A percentile compares a stretch with the other conserved stretches of the same genome.
Evolutionary conservation across 2,797 vertebrate species (phyloP).

Genomic region (Odontamblyopus lacepedii): DNA sequence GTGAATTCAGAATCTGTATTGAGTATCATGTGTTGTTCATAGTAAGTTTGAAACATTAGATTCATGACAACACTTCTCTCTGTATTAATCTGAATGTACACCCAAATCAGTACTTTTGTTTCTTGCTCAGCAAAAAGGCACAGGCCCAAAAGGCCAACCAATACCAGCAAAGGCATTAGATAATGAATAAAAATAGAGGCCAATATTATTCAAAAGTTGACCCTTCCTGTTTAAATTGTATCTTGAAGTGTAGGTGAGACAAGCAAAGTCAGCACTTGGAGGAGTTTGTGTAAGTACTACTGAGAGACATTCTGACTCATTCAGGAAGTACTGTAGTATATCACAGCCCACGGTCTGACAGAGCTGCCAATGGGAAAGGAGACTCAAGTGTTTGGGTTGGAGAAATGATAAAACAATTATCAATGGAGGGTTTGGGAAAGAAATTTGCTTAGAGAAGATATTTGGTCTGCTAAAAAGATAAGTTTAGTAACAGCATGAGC

Average conservation of each 20-base stretch:
- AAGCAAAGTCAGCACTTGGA: slow-evolving; percentile 8
- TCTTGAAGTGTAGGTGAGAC: neutral
- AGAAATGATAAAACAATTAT: slow-evolving; percentile 19
- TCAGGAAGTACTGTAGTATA: slow-evolving; percentile 51
- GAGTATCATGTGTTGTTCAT: too few relatives aligned
- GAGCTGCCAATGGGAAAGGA: slow-evolving; percentile 22
- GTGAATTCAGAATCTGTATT: too few relatives aligned
- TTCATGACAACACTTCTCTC: too few relatives aligned
- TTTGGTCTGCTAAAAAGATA: slow-evolving; percentile 8
- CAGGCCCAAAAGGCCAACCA: neutral
- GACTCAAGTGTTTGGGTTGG: neutral
- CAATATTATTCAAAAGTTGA: neutral
- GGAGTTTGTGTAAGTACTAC: neutral
- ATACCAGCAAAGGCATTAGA: neutral
- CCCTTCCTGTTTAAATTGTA: neutral
- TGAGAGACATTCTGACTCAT: slow-evolving; percentile 26
- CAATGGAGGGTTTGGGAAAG: slow-evolving; percentile 34
- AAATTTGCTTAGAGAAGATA: neutral
- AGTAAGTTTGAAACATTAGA: too few relatives aligned
- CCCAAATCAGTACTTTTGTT: neutral
- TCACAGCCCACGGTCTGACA: slow-evolving; percentile 45
- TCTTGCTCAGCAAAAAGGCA: neutral
- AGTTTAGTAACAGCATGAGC: slow-evolving; percentile 36
- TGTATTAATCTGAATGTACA: neutral
- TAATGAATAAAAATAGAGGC: neutral